Base-by-base conservation (phyloP, 2,113 vertebrate genomes). In the Equus przewalskii region DNA sequence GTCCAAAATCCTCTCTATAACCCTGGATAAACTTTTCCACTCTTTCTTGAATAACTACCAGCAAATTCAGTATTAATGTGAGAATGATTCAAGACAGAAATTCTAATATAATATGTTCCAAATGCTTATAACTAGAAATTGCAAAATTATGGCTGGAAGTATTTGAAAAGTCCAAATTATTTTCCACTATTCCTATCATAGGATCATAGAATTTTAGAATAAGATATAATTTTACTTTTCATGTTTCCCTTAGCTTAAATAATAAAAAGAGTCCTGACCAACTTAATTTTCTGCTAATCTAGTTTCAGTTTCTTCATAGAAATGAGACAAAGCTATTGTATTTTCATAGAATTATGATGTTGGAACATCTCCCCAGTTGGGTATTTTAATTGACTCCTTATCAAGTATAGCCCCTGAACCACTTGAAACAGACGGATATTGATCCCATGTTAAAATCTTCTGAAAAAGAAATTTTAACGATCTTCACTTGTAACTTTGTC, bases 271-370 rank as follows among this genome's bases (percentile, higher is more conserved):
- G 58, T 7, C 70, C 21, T 82, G 70, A 54, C 4, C 41, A 88
- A 73, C 44, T 90, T 82, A 91, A 91, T 92, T 96, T 95, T 88
- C 33, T 96, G 16, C 82, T 94, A 90, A 75, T 81, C 22, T 73
- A 89, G 56, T 91, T 96, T 91, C 10, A 91, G 21, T 97, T 97
- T 97, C 28, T 95, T 92, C 67, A 75, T 72, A 94, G 46, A 97
- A 89, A 81, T 89, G 58, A 89, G 15, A 76, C 72, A 69, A 87
- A 78, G 2, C 19, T 44, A 41, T 54, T 81, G 19, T 49, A 33
- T 79, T 97, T 96, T 79, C 26, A 44, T 19, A 64, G 60, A 88
- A 62, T 75, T 26, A 22, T 78, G 67, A 28, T 70, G 16, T 33
- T 54, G 26, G 33, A 56, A 26, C 5, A 54, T 30, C 1, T 28